Evolutionary conservation across 1,140 invertebrate species (phyloP), one percentile per base, ranked within the genome.

Genomic region (Homalodisca vitripennis): DNA sequence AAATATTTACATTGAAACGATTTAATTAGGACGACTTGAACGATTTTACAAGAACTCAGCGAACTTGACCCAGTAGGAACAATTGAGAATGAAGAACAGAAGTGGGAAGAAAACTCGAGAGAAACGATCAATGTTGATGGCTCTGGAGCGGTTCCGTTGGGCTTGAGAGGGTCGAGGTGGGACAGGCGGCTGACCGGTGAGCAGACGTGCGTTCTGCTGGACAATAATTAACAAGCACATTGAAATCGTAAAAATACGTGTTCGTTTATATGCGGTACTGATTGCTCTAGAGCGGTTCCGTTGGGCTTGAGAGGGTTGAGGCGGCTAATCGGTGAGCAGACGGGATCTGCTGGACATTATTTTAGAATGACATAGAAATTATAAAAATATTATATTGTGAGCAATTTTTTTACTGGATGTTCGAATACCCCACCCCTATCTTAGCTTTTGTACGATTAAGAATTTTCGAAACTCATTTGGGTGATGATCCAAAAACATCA

Each of bases 41-140:
- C 34, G n/a, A 32, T 32, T 62, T 81, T 88, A 92, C 77, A 93
- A 88, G 79, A 92, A 93, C 76, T 92, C 88, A 26, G 89, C 89
- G 80, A 95, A 96, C 77, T 92, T 87, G 69, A 91, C 86, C 94
- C 94, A 97, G 78, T 97, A 97, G 71, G 90, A 91, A 71, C 86
- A 84, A 80, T 96, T 97, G 14, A 95, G 84, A 55, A 92, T 80
- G 27, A 92, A 84, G 76, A 97, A 97, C 12, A 94, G 85, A 1
- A 92, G 82, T 0, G 94, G 94, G 78, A 97, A 97, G 77, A 94
- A 90, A 41, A 94, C 86, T 41, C 94, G 82, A 0, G 93, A 95
- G 74, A 92, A 89, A 3, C 92, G 84, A 78, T 96, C 93, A 71
- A 96, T 92, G 77, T 92, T 89, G 72, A 95, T 86, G 3, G 94